Conservation (phyloP, 2,888 invertebrate genomes). For the Caenorhabditis zanzibari region DNA sequence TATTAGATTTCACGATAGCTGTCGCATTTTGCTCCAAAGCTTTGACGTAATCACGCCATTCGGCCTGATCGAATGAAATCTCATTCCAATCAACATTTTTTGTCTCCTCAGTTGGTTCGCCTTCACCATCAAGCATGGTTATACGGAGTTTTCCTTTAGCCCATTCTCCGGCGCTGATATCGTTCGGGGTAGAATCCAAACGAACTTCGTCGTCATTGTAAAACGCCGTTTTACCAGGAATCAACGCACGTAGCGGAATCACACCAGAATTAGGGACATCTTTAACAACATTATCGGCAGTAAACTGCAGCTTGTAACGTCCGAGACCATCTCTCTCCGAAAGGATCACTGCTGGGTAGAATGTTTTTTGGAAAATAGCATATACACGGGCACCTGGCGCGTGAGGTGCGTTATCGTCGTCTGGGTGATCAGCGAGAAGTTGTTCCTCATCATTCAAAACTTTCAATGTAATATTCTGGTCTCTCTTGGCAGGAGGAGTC, state of each 20-base stretch:
- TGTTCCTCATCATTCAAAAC: conserved; percentile 74
- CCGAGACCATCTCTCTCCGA: conserved; percentile 76
- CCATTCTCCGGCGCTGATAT: conserved; percentile 75
- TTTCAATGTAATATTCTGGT: conserved; percentile 32
- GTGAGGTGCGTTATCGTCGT: conserved; percentile 71
- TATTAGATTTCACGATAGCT: conserved; percentile 56
- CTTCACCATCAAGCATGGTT: conserved; percentile 65
- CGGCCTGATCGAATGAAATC: conserved; percentile 67
- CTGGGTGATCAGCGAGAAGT: conserved; percentile 77
- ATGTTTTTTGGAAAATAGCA: conserved; percentile 79
- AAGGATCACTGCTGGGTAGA: conserved; percentile 80
- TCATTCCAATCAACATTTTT: conserved; percentile 63
- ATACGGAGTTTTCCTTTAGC: conserved; percentile 67
- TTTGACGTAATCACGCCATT: conserved; percentile 74
- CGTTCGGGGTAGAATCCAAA: conserved; percentile 69
- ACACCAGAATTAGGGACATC: conserved; percentile 79
- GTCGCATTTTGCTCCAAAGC: conserved; percentile 63
- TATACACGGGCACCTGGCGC: conserved; percentile 80
- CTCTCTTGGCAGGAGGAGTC: conserved; percentile 59
- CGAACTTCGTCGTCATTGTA: conserved; percentile 42
- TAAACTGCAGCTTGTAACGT: conserved; percentile 79
- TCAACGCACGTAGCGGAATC: conserved; percentile 75
- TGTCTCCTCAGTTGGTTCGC: conserved; percentile 47
- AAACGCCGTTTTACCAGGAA: conserved; percentile 55
- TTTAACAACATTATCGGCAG: conserved; percentile 77